Evolutionary conservation across 2,888 invertebrate genomes (phyloP), one percentile per base, ranked within the genome.

Genomic region (Himalopsyche kuldschensis): DNA sequence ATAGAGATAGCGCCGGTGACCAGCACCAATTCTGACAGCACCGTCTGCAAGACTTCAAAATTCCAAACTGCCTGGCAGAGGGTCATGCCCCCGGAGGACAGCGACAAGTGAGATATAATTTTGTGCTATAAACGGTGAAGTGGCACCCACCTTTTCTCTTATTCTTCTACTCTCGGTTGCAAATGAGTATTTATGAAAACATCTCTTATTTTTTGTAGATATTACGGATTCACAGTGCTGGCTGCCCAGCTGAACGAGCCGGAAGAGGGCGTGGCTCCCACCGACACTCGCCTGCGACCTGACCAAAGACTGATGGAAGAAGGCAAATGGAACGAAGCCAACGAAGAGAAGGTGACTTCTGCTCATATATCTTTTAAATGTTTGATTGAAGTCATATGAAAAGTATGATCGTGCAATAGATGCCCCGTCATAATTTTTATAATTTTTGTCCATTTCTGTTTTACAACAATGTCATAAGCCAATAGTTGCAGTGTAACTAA

Each of bases 231-330:
- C 91, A 99, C 99, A 77, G 92, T 96, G 89, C 93, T 99, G 88
- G 98, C 99, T 81, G 96, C 98, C 89, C 98, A 99, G 91, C 92
- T 99, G 87, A 99, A 99, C 91, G 99, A 99, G 91, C 93, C 93
- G 76, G 99, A 99, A 90, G 94, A 95, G 5, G 96, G 94, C 85
- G 95, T 99, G 35, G 98, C 98, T 79, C 99, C 99, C 11, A 98
- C 99, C 0, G 99, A 99, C 92, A 95, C 97, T 80, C 94, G 99
- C 46, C 90, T 93, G 80, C 93, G 99, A 82, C 99, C 99, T 84
- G 99, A 99, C 93, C 99, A 99, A 91, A 94, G 99, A 80, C 93
- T 98, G 87, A 99, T 99, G 99, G 99, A 99, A 90, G 94, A 96
- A 85, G 98, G 98, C 3, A 92, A 93, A 81, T 98, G 98, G 97